These are phyloP conservation scores for Nephrotoma guestfalica DNA, from an alignment of 2,888 invertebrate genomes.

Conservation along the genomic window DNA sequence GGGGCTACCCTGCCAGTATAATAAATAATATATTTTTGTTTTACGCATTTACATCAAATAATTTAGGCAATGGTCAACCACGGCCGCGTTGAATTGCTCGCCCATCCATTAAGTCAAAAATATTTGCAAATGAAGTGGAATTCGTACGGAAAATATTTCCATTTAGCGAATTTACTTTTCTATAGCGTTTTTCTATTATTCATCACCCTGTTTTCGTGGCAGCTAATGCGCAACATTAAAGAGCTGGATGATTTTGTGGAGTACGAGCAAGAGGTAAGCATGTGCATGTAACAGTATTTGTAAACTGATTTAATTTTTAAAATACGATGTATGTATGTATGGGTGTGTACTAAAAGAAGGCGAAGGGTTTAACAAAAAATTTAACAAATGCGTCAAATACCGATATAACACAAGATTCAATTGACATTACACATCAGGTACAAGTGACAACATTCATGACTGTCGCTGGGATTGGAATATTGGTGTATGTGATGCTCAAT, in stretches of 20 bases:
- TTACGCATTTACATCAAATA: not conserved
- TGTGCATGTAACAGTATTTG: not conserved
- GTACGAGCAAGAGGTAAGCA: not conserved
- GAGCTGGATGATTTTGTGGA: conserved; percentile 12
- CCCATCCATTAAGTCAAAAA: conserved; percentile 75
- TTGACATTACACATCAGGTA: conserved; percentile 20
- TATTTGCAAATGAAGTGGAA: conserved; percentile 87
- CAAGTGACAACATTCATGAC: conserved; percentile 37
- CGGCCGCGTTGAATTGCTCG: conserved; percentile 66
- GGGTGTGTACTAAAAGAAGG: not conserved
- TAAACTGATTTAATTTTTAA: not conserved
- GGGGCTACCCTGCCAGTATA: not conserved
- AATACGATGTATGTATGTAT: not conserved
- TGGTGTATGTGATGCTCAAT: conserved; percentile 53
- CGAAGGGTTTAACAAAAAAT: not conserved
- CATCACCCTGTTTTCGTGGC: conserved; percentile 58
- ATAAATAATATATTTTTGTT: not conserved
- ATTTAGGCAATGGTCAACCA: conserved; percentile 76
- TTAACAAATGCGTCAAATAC: not conserved
- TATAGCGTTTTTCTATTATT: conserved; percentile 66
- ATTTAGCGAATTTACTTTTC: conserved; percentile 61
- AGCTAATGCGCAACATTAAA: conserved; percentile 39
- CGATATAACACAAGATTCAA: not conserved
- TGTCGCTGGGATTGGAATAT: conserved; percentile 46
- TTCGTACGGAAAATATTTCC: conserved; percentile 79